Evolutionary conservation across 2,797 vertebrate genomes (phyloP).

Genomic region (Malacoraja senta): DNA sequence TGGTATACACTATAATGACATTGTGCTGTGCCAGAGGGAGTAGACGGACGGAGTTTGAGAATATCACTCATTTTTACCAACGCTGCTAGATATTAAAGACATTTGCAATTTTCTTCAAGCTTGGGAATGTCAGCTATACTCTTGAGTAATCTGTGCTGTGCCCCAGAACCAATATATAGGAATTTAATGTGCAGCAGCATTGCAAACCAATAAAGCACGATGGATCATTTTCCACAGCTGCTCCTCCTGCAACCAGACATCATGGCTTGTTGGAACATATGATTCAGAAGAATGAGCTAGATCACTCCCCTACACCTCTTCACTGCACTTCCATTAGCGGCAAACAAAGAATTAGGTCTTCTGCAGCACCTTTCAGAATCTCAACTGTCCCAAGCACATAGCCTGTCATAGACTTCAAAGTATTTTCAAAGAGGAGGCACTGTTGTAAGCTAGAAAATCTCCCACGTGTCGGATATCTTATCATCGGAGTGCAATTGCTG

Average conservation of each 20-base stretch:
- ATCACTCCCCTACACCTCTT: neutral
- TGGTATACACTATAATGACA: no score
- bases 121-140: neutral
- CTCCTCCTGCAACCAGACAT: neutral
- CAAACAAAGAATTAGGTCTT: neutral
- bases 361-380: neutral
- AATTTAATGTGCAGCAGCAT: constrained; percentile 13
- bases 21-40: neutral
- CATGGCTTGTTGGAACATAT: neutral
- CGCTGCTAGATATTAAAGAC: neutral
- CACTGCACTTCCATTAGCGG: neutral
- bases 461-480: no score
- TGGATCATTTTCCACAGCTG: neutral
- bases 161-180: neutral
- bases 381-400: no score
- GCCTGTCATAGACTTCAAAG: no score
- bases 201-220: neutral
- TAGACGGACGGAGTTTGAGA: no score
- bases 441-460: no score
- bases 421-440: no score
- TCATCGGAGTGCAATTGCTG: no score
- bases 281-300: neutral
- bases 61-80: neutral
- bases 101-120: neutral
- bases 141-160: neutral